Conservation (phyloP, 2,888 invertebrate genomes). For the Hipparchia sbordonii region DNA sequence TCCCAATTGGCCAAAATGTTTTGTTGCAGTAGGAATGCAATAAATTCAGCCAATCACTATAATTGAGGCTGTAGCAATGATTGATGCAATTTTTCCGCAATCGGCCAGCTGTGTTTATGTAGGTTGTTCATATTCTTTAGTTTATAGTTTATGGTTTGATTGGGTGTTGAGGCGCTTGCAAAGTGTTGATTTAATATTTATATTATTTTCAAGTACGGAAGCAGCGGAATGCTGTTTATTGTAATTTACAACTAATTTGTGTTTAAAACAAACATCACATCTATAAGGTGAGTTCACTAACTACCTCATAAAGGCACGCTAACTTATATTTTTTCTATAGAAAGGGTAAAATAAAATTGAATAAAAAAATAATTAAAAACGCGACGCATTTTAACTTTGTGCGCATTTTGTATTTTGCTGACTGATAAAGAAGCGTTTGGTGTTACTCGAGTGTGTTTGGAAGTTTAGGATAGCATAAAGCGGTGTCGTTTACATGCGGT, state of each 20-base stretch:
- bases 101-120: no score
- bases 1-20: no score
- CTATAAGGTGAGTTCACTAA: slow-evolving; percentile 60
- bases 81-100: no score
- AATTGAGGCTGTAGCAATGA: no score
- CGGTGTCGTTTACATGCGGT: slow-evolving; percentile 78
- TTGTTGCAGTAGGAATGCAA: no score
- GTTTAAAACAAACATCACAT: slow-evolving; percentile 58
- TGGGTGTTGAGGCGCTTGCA: slow-evolving; percentile 77
- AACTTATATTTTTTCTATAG: slow-evolving; percentile 26
- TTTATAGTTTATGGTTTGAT: slow-evolving; percentile 70
- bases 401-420: slow-evolving; percentile 66
- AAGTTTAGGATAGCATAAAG: slow-evolving; percentile 47
- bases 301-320: slow-evolving; percentile 6
- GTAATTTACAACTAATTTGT: slow-evolving; percentile 72
- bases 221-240: slow-evolving; percentile 79
- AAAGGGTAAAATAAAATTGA: slow-evolving; percentile 17
- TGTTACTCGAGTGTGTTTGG: slow-evolving; percentile 45
- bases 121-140: background rate
- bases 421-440: slow-evolving; percentile 45
- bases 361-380: slow-evolving; percentile 43
- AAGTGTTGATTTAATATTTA: slow-evolving; percentile 64
- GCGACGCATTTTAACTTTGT: slow-evolving; percentile 57
- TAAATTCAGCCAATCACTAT: no score
- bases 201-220: slow-evolving; percentile 60